Conservation (phyloP, 2,113 vertebrate genomes). For the Psettodes erumei region DNA sequence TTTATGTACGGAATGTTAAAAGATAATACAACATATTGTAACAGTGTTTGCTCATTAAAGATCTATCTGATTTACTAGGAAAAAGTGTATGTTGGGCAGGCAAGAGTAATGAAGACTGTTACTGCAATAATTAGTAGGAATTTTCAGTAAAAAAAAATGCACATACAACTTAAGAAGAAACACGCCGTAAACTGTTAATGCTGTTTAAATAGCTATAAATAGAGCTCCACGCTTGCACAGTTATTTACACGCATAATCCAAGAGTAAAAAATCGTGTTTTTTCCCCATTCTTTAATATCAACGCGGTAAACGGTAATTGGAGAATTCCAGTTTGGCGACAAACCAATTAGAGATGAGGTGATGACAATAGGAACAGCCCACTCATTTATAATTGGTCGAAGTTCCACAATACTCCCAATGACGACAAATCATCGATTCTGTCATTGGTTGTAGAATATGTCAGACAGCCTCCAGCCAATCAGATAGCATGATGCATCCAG, state of each 20-base stretch:
- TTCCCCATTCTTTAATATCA: conserved; percentile 19
- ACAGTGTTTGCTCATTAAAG: neutral
- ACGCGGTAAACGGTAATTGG: conserved; percentile 78
- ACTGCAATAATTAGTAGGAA: neutral
- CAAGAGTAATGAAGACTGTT: neutral
- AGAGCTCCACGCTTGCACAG: neutral
- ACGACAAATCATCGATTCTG: neutral
- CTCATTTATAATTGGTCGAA: conserved; percentile 46
- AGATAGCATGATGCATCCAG: conserved; percentile 7
- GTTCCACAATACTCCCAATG: neutral
- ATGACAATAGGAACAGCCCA: neutral
- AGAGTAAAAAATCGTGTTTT: conserved; percentile 18
- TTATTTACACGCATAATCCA: neutral
- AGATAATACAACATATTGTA: neutral
- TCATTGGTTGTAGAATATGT: conserved; percentile 69
- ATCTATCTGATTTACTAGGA: neutral
- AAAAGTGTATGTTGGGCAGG: neutral
- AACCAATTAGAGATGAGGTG: conserved; percentile 63
- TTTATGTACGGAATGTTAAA: conserved; percentile 3
- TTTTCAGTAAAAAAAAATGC: neutral
- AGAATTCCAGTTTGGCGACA: conserved; percentile 18
- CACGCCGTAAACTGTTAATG: neutral
- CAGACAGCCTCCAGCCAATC: conserved; percentile 58
- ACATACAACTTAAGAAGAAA: neutral
- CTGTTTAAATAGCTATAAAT: neutral